phyloP scores from a whole-genome alignment of 1,140 invertebrate genomes.

The Sitodiplosis mosellana region DNA sequence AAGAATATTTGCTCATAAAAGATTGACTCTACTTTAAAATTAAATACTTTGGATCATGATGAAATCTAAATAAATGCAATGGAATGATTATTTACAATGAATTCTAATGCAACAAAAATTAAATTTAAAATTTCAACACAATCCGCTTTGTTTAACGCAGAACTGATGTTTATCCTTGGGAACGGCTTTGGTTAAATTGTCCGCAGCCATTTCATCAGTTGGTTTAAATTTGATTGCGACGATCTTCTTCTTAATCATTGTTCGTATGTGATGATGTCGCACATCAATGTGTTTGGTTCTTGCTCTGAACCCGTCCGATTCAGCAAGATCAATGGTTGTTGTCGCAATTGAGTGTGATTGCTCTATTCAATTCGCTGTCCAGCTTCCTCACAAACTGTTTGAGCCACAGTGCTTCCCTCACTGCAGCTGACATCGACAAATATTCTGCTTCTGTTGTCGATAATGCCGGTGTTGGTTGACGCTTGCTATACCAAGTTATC shows the following conservation, averaged over 20 bases:
- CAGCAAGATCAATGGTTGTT: conserved; percentile 11
- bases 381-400: not conserved
- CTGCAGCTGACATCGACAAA: conserved; percentile 12
- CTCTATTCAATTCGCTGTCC: not conserved
- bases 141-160: not conserved
- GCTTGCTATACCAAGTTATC: not conserved
- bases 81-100: too few species aligned
- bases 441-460: conserved; percentile 23
- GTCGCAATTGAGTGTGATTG: conserved; percentile 1
- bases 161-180: conserved; percentile 2
- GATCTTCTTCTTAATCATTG: not conserved
- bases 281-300: conserved; percentile 9
- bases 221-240: not conserved
- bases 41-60: too few species aligned
- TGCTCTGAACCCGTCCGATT: conserved; percentile 12
- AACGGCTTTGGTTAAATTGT: conserved; percentile 10
- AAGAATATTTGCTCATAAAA: too few species aligned
- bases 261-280: conserved; percentile 5
- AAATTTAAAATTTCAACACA: too few species aligned
- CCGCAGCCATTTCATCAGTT: conserved; percentile 9
- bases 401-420: conserved; percentile 10
- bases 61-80: too few species aligned
- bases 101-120: too few species aligned
- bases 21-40: too few species aligned
- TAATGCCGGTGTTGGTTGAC: conserved; percentile 9